A percentile compares a stretch with the other conserved stretches of the same genome.
phyloP scores from a whole-genome alignment of 2,888 invertebrate genomes.

The Fissipunctia ypsillon region DNA sequence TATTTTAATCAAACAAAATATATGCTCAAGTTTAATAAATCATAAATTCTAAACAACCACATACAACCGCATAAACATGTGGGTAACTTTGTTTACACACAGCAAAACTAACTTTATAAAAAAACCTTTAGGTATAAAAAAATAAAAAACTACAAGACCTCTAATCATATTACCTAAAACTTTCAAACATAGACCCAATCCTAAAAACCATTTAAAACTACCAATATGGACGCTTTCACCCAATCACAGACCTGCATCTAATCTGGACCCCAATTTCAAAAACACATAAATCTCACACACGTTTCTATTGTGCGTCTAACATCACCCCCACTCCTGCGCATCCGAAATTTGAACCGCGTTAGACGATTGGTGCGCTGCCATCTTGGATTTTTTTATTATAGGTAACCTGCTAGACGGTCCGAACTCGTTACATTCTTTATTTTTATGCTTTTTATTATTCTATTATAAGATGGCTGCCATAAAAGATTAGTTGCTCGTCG shows the following conservation, averaged over 20 bases:
- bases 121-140: too few relatives aligned
- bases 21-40: too few relatives aligned
- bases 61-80: too few relatives aligned
- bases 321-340: constrained; percentile 79
- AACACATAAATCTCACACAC: constrained; percentile 36
- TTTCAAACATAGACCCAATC: not conserved
- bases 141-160: not conserved
- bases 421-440: constrained; percentile 57
- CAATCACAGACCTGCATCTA: constrained; percentile 38
- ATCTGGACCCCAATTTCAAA: constrained; percentile 50
- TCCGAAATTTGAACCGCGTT: constrained; percentile 87
- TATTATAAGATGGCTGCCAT: constrained; percentile 57
- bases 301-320: constrained; percentile 76
- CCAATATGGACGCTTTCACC: constrained; percentile 31
- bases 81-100: too few relatives aligned
- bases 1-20: not conserved
- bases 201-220: not conserved
- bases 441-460: constrained; percentile 60
- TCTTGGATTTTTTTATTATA: constrained; percentile 68
- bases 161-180: not conserved
- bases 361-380: constrained; percentile 83
- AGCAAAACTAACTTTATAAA: not conserved
- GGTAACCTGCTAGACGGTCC: constrained; percentile 65
- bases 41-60: too few relatives aligned
- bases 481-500: constrained; percentile 29